Evolutionary conservation across 1,140 invertebrate species (phyloP), one percentile per base, ranked within the genome.

Genomic region (Sitobion miscanthi): DNA sequence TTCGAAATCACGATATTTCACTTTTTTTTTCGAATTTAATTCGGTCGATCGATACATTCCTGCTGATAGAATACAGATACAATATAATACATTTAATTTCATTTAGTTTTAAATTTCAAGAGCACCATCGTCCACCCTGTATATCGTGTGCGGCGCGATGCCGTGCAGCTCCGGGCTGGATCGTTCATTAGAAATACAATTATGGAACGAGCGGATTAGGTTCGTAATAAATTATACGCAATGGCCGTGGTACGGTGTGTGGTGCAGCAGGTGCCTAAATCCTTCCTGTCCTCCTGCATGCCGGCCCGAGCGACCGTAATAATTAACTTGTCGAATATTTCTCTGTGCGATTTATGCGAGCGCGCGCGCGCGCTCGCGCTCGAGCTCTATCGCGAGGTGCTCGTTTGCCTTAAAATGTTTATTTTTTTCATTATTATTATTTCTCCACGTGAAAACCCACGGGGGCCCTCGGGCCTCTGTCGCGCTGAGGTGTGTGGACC

Each of bases 311-410:
- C 54, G 38, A 45, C 62, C 90, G 42, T 77, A 91, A 62, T 91
- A 91, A 91, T 91, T 91, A 91, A 77, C 90, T 91, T 91, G 90
- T 91, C 90, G 90, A 91, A 91, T 82, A 45, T 88, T 88, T 88
- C 45, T 14, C 11, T 30, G 42, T n/a, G 57, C 62, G 62, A 91
- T 91, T 91, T 91, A 90, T 90, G 89, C 88, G 88, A 4, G 20
- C 52, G 89, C 2, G 49, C 88, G 88, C 25, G 30, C 49, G 35
- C 82, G 17, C 49, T 49, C 57, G 57, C 25, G 8, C 62, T n/a
- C 4, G 30, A 20, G 62, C 62, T 77, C 62, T 7, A n/a, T 77
- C 62, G n/a, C 14, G 14, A 77, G 62, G 62, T 17, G 86, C 30
- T 54, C 87, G 35, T 54, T 54, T 89, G 52, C 38, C 54, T 62